A percentile compares a stretch with the other conserved stretches of the same genome.
phyloP scores from a whole-genome alignment of 1,140 invertebrate genomes.

The Eciton burchellii region DNA sequence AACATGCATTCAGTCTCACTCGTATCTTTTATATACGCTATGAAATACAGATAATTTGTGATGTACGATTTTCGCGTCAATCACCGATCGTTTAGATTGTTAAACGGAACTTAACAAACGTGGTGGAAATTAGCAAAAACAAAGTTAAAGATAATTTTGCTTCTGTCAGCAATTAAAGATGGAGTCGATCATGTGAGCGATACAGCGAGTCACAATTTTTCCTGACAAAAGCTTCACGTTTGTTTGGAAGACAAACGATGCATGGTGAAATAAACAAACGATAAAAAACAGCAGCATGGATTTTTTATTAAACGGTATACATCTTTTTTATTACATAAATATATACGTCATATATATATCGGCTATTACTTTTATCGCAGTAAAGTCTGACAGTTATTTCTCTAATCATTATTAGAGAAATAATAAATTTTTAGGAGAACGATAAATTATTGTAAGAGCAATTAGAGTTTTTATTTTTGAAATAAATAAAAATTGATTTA shows the following conservation, averaged over 20 bases:
- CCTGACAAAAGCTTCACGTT: background rate
- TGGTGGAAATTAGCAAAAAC: slow-evolving; percentile 16
- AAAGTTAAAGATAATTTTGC: slow-evolving; percentile 32
- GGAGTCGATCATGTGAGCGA: background rate
- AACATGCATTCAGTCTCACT: background rate
- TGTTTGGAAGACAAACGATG: background rate
- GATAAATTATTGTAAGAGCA: background rate
- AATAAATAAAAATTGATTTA: too few relatives aligned
- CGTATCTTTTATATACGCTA: background rate
- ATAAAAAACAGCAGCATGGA: background rate
- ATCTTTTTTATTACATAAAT: too few relatives aligned
- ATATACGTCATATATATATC: too few relatives aligned
- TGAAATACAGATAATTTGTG: slow-evolving; percentile 23
- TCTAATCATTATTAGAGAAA: too few relatives aligned
- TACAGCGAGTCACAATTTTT: background rate
- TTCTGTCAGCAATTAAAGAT: slow-evolving; percentile 1
- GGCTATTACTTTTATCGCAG: too few relatives aligned
- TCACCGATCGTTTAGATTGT: background rate
- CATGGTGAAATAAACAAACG: background rate
- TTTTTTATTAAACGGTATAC: too few relatives aligned
- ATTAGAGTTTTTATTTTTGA: too few relatives aligned
- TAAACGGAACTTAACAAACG: background rate
- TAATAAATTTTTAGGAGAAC: too few relatives aligned
- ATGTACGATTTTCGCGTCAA: background rate
- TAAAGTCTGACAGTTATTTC: too few relatives aligned